Evolutionary conservation across 2,113 vertebrate species (phyloP).

Genomic region (Falco punctatus): DNA sequence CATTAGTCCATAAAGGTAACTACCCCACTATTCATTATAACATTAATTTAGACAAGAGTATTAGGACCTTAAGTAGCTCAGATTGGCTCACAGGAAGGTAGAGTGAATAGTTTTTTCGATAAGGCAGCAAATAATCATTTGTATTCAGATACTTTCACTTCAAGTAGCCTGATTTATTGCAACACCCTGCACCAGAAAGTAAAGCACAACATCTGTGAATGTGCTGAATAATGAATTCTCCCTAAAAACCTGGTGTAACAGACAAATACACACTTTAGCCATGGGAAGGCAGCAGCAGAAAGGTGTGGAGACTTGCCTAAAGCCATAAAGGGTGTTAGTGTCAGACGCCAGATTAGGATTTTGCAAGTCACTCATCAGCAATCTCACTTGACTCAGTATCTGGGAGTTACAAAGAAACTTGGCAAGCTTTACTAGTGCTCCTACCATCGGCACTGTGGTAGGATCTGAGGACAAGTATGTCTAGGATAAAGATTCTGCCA

Average conservation of each 20-base stretch:
- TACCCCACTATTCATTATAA: neutral
- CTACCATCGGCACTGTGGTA: neutral
- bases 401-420: slow-evolving; percentile 31
- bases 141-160: neutral
- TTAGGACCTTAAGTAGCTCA: neutral
- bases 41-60: neutral
- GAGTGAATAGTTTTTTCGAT: neutral
- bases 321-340: neutral
- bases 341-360: slow-evolving; percentile 12
- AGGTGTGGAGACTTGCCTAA: slow-evolving; percentile 23
- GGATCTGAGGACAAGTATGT: fast-evolving
- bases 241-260: neutral
- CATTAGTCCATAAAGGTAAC: neutral
- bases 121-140: neutral
- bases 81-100: neutral
- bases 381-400: neutral
- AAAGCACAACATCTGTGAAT: neutral
- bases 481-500: neutral
- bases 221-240: neutral
- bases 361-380: slow-evolving; percentile 10
- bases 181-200: neutral
- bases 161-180: neutral
- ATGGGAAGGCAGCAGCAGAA: neutral
- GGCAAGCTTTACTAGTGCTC: neutral
- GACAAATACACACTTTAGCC: neutral